phyloP scores from a whole-genome alignment of 2,113 vertebrate genomes.

The Okapia johnstoni region DNA sequence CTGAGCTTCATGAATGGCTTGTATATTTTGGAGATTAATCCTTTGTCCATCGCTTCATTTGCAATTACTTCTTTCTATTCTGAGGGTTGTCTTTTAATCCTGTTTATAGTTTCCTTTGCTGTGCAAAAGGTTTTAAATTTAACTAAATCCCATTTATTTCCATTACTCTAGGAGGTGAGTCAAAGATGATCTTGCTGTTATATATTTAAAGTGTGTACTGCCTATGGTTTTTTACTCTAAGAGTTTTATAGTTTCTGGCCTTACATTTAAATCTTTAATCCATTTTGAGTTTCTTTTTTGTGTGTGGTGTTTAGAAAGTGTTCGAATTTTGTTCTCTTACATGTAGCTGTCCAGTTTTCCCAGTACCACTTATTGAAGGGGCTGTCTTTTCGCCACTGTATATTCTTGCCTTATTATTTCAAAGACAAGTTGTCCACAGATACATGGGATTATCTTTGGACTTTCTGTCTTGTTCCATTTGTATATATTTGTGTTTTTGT shows the following conservation, averaged over 20 bases:
- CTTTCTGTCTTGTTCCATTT: neutral
- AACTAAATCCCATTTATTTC: neutral
- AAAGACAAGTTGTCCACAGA: neutral
- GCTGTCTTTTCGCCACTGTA: neutral
- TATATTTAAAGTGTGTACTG: neutral
- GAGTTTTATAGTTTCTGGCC: neutral
- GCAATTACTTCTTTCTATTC: neutral
- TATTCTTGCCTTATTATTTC: neutral
- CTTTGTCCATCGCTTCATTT: neutral
- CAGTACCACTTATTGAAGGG: neutral
- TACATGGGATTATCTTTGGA: neutral
- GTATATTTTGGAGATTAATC: neutral
- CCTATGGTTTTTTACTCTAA: neutral
- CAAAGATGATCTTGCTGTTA: neutral
- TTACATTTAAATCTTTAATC: neutral
- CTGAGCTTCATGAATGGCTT: neutral
- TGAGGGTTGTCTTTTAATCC: neutral
- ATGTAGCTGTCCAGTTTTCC: neutral
- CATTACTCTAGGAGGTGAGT: neutral
- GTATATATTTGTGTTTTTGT: neutral
- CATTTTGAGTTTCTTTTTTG: neutral
- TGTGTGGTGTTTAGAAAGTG: neutral
- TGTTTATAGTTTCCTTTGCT: neutral
- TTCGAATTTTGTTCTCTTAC: neutral
- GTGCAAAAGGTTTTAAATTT: neutral